Percentiles rank a stretch among this genome's conserved stretches.
phyloP scores from a whole-genome alignment of 2,888 invertebrate genomes.

The Muscina levida region DNA sequence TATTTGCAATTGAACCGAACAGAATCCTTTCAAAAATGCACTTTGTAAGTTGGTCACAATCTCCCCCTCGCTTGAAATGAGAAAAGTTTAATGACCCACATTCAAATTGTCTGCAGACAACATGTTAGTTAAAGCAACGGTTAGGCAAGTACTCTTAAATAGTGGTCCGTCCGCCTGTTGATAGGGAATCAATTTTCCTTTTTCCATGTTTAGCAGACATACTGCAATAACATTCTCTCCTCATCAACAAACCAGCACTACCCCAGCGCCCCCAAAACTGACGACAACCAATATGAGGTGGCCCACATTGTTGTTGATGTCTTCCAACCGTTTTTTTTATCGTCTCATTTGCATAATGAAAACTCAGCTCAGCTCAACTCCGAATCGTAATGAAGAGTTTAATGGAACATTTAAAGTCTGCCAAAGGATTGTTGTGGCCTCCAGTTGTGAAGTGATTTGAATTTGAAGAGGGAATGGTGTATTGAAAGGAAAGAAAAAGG shows the following conservation, averaged over 20 bases:
- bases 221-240: no score
- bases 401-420: conserved; percentile 3
- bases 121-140: no score
- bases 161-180: no score
- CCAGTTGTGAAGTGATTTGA: background rate
- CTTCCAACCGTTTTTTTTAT: conserved; percentile 13
- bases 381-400: background rate
- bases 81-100: conserved; percentile 32
- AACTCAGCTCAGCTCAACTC: background rate
- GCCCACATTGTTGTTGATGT: conserved; percentile 2
- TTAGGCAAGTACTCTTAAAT: background rate
- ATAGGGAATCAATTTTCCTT: conserved; percentile 15
- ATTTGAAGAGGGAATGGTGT: background rate
- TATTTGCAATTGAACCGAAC: no score
- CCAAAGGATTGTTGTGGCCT: background rate
- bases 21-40: no score
- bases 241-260: no score
- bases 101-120: conserved; percentile 27
- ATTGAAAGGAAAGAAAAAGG: background rate
- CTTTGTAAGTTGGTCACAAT: no score
- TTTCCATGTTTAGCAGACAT: conserved; percentile 2
- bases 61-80: background rate
- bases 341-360: background rate
- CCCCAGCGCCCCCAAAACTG: no score
- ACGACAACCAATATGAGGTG: background rate